phyloP scores from a whole-genome alignment of 2,797 vertebrate species.

The Paguma larvata region DNA sequence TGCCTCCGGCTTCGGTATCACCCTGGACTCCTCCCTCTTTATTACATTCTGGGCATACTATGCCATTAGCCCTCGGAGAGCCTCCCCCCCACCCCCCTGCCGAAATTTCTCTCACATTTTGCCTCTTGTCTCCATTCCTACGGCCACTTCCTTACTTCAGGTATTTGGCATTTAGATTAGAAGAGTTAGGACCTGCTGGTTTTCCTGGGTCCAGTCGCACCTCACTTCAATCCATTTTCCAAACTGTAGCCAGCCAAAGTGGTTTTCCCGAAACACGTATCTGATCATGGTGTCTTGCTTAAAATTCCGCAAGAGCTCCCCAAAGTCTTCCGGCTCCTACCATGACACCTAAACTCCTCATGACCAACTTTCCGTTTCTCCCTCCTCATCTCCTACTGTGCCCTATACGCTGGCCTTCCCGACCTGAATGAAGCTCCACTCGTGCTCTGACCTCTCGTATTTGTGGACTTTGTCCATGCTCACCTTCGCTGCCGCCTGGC shows the following conservation, averaged over 20 bases:
- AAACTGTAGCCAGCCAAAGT: not conserved
- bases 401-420: not conserved
- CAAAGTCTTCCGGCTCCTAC: not conserved
- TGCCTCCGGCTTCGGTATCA: too few relatives aligned
- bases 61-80: not conserved
- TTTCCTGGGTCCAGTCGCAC: not conserved
- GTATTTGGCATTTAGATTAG: not conserved
- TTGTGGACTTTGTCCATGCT: not conserved
- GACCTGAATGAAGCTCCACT: not conserved
- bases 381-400: not conserved
- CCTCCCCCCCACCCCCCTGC: too few relatives aligned
- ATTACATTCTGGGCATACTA: not conserved
- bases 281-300: not conserved
- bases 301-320: not conserved
- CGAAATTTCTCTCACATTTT: too few relatives aligned
- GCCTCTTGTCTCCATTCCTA: not conserved
- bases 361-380: too few relatives aligned
- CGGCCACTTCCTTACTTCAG: not conserved
- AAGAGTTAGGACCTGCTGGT: not conserved
- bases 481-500: not conserved
- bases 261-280: not conserved
- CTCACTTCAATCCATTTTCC: not conserved
- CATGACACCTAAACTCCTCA: not conserved
- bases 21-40: not conserved
- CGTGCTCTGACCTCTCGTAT: not conserved